Conservation (phyloP, 2,888 invertebrate species). For the Volucella bombylans region DNA sequence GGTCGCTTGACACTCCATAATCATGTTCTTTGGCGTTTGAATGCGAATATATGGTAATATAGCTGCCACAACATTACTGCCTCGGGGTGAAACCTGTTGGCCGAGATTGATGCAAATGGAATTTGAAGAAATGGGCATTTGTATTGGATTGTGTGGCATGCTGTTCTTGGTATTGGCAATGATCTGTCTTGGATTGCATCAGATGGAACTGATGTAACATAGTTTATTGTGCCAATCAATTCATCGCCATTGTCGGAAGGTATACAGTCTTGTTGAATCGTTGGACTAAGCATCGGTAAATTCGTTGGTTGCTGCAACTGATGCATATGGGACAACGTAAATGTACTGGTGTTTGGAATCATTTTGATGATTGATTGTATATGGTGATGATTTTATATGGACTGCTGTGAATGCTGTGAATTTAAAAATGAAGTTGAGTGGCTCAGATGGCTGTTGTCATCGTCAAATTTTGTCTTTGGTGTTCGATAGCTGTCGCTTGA, state of each 20-base stretch:
- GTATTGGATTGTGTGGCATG: slow-evolving; percentile 6
- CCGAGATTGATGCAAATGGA: slow-evolving; percentile 10
- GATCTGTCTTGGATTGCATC: slow-evolving; percentile 39
- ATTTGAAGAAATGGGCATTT: slow-evolving; percentile 21
- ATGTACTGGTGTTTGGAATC: slow-evolving; percentile 64
- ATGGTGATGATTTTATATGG: slow-evolving; percentile 73
- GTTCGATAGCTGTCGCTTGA: slow-evolving; percentile 74
- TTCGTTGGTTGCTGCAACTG: slow-evolving; percentile 58
- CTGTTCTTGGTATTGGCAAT: slow-evolving; percentile 16
- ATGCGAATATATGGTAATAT: slow-evolving; percentile 84
- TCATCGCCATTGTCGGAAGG: slow-evolving; percentile 40
- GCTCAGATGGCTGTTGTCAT: slow-evolving; percentile 79
- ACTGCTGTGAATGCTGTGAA: slow-evolving; percentile 71
- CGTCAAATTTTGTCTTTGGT: slow-evolving; percentile 76
- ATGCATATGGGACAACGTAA: slow-evolving; percentile 74
- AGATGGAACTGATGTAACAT: slow-evolving; percentile 38
- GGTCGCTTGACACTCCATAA: slow-evolving; percentile 92
- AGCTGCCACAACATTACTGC: slow-evolving; percentile 60
- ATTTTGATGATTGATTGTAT: slow-evolving; percentile 52
- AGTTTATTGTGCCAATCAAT: slow-evolving; percentile 31
- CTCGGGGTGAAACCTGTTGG: slow-evolving; percentile 57
- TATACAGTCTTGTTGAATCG: slow-evolving; percentile 23
- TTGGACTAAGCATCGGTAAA: slow-evolving; percentile 32
- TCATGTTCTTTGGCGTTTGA: slow-evolving; percentile 92
- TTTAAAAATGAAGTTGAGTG: slow-evolving; percentile 81